A percentile compares a stretch with the other conserved stretches of the same genome.
Evolutionary conservation across 2,888 invertebrate genomes (phyloP).

Genomic region (Xylophagus ater): DNA sequence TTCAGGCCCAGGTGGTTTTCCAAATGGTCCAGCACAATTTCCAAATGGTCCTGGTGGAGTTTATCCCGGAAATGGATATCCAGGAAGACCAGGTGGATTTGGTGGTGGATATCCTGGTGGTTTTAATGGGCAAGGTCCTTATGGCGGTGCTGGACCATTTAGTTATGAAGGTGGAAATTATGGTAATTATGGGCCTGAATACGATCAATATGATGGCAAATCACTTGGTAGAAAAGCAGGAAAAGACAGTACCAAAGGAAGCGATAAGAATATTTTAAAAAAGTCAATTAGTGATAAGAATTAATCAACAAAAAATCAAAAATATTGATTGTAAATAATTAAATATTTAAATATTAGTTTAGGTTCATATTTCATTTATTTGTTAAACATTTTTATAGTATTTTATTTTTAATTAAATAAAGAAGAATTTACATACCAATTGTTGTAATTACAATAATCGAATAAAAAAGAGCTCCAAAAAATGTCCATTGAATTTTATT

Average conservation of each 20-base stretch:
- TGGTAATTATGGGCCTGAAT: conserved; percentile 11
- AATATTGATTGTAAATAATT: no score
- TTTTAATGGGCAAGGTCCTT: conserved; percentile 6
- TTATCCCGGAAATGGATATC: conserved; percentile 9
- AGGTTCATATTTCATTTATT: no score
- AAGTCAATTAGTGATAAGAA: conserved; percentile 7
- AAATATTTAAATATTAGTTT: no score
- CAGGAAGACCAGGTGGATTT: conserved; percentile 11
- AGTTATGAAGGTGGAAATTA: conserved; percentile 20
- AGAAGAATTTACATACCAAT: conserved; percentile 57
- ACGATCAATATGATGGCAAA: conserved; percentile 1
- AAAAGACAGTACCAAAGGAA: conserved; percentile 1
- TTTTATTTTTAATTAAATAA: conserved; percentile 6
- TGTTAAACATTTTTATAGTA: no score
- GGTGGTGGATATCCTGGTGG: conserved; percentile 12
- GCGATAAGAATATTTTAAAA: conserved; percentile 9
- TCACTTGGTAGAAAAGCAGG: conserved; percentile 1
- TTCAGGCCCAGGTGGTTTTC: conserved; percentile 11
- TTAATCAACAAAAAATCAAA: no score
- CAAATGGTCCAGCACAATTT: conserved; percentile 5
- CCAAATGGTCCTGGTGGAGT: conserved; percentile 10
- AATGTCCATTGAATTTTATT: conserved; percentile 68
- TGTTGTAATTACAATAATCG: conserved; percentile 91
- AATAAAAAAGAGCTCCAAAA: conserved; percentile 84
- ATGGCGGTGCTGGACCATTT: conserved; percentile 10